A percentile compares a stretch with the other conserved stretches of the same genome.
These are phyloP conservation scores for Mesocentrotus franciscanus DNA, from an alignment of 53 echinoderm and acorn worm species.

Conservation along the genomic window DNA sequence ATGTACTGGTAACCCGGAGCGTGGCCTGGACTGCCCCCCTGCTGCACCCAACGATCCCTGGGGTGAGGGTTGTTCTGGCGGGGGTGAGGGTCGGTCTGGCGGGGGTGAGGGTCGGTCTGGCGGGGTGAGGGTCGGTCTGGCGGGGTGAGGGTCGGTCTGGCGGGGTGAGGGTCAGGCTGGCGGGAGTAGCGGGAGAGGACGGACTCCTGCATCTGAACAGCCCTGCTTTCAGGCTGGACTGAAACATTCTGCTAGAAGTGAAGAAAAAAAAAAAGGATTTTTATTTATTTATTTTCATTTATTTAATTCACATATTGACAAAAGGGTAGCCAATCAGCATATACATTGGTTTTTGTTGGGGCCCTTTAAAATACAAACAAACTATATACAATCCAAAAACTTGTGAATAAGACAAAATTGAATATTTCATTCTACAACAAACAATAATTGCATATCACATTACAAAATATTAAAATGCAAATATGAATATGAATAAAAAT, in stretches of 20 bases:
- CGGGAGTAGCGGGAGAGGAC: conserved; percentile 9
- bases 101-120: neutral
- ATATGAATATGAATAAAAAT: no score
- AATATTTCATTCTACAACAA: no score
- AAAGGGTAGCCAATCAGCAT: no score
- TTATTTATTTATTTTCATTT: no score
- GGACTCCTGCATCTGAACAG: conserved; percentile 47
- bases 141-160: neutral
- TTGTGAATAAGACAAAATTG: no score
- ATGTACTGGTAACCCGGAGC: neutral
- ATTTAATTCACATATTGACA: neutral
- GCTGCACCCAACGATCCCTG: conserved; percentile 1
- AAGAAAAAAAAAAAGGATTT: no score
- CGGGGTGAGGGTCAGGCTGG: neutral
- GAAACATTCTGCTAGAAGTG: neutral
- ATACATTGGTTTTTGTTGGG: no score
- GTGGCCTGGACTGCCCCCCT: conserved; percentile 27
- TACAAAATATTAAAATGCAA: no score
- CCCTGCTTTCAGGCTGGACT: neutral
- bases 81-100: neutral
- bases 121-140: neutral
- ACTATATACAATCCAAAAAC: no score
- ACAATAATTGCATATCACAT: no score
- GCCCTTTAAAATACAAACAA: no score
- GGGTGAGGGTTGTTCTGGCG: neutral